Base-by-base conservation (phyloP, 2,888 invertebrate species). In the Andrena chrysosceles region DNA sequence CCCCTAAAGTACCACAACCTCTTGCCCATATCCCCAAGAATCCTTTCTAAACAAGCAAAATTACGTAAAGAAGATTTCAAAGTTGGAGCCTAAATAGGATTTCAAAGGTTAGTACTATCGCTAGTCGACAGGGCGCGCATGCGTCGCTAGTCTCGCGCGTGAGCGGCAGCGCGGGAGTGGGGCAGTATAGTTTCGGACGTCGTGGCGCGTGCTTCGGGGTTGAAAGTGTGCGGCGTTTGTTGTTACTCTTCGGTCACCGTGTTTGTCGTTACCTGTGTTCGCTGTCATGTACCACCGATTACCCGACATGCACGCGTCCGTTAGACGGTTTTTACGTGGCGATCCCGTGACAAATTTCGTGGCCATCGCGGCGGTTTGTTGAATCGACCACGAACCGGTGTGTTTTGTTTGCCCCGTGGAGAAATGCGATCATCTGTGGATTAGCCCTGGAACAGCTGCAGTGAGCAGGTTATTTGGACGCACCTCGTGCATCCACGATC, bases 181-280 rank as follows among this genome's bases (percentile, higher is more conserved):
- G 54, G 82, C 89, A 91, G 91, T 91, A 87, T 84, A 88, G 85
- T 90, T 90, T 90, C 86, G 87, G 85, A 89, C 91, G 86, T 84
- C 85, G 89, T 63, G 84, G 70, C 85, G 91, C 82, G 89, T 78
- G 89, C 77, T 82, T 86, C 88, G 70, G 48, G 70, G 26, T 83
- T 64, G 33, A 7, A 35, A 42, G 33, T 26, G 23, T 20, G 35
- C 20, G 20, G 6, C 35, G 23, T 56, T 33, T 20, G 23, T 42
- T 6, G 20, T n/a, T 52, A 13, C 8, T 35, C 33, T 8, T 42
- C 42, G n/a, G n/a, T 48, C 48, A 33, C 10, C 59, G 59, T 60
- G 59, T 13, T 13, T 31, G 23, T 42, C 49, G 33, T 31, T 31
- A 23, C 33, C 1, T 31, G 26, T 13, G 26, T 48, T 23, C 20